Conservation (phyloP, 1,140 invertebrate genomes). For the Lineus longissimus region DNA sequence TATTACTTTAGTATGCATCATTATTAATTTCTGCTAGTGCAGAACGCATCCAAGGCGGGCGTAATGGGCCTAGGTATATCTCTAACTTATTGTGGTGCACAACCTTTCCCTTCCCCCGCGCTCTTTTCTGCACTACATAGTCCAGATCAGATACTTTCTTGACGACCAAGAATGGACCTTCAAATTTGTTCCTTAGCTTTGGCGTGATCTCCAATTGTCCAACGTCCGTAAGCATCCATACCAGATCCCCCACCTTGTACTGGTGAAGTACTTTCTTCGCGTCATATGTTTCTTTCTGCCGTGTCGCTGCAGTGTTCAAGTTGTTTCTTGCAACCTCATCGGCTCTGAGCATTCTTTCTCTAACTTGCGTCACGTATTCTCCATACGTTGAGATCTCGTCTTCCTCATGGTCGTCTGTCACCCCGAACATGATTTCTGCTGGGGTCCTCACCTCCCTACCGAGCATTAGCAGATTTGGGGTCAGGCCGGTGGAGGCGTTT, state of each 20-base stretch:
- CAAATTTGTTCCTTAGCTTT: background rate
- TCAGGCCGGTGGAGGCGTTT: background rate
- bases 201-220: background rate
- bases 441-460: background rate
- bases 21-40: no score
- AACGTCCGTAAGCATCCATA: background rate
- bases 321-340: no score
- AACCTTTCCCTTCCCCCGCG: conserved; percentile 2
- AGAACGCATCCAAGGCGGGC: no score
- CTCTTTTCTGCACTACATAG: conserved; percentile 10
- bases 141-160: conserved; percentile 6
- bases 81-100: conserved; percentile 19
- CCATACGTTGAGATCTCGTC: no score
- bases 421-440: background rate
- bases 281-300: background rate
- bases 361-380: no score
- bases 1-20: no score
- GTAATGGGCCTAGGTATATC: conserved; percentile 8
- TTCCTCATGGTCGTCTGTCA: no score
- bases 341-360: no score
- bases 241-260: background rate
- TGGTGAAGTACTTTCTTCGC: background rate
- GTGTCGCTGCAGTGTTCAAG: no score
- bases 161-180: conserved; percentile 8
- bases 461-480: background rate